Percentiles rank a stretch among this genome's conserved stretches.
Conservation (phyloP, 2,113 vertebrate genomes). For the Actinemys pallida region DNA sequence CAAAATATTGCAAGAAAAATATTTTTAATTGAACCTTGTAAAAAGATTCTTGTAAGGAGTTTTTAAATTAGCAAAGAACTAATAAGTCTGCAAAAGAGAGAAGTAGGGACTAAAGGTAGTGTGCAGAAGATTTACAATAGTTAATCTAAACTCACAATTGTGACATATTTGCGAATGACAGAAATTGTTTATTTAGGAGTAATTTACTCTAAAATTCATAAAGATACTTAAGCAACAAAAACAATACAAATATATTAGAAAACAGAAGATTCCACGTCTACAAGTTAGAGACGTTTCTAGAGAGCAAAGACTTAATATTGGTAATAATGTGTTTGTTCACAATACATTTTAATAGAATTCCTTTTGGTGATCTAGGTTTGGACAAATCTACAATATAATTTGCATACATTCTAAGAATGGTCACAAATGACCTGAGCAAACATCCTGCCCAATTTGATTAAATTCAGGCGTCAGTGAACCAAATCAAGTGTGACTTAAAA, state of each 20-base stretch:
- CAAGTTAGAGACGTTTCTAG: slow-evolving; percentile 3
- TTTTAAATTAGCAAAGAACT: neutral
- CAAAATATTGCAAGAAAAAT: neutral
- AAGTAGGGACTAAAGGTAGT: neutral
- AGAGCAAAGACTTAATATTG: neutral
- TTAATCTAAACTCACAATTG: neutral
- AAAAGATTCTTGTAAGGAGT: neutral
- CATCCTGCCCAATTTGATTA: slow-evolving; percentile 15
- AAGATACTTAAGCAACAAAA: neutral
- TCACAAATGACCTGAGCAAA: slow-evolving; percentile 11
- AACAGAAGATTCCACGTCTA: neutral
- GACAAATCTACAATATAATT: neutral
- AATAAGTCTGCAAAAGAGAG: neutral
- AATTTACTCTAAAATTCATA: neutral
- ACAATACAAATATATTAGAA: neutral
- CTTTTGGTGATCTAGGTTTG: neutral
- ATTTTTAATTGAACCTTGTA: neutral
- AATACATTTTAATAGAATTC: slow-evolving; percentile 12
- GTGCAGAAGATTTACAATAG: neutral
- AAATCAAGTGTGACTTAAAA: slow-evolving; percentile 31
- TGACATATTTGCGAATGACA: neutral
- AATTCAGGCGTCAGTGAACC: slow-evolving; percentile 17
- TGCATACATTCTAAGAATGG: neutral
- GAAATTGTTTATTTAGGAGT: neutral
- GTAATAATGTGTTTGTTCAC: slow-evolving; percentile 17